Percentiles rank a stretch among this genome's conserved stretches.
These are phyloP conservation scores for Garra rufa DNA, from an alignment of 2,113 vertebrate genomes.

Conservation along the genomic window DNA sequence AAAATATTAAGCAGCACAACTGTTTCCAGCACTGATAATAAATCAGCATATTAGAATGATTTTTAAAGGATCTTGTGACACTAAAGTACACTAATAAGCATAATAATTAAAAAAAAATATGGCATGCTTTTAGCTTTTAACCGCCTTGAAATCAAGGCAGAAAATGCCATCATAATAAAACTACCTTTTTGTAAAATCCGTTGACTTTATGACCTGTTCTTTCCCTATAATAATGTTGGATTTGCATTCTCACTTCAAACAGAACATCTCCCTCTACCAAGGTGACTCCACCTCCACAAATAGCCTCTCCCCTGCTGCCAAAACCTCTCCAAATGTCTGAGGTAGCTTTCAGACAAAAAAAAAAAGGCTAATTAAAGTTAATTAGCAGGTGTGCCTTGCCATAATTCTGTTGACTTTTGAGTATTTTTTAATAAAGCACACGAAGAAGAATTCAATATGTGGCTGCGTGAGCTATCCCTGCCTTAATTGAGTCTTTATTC, in stretches of 20 bases:
- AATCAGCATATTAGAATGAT: too few relatives aligned
- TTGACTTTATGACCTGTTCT: too few relatives aligned
- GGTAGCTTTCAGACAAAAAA: constrained; percentile 52
- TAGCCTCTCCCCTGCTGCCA: constrained; percentile 42
- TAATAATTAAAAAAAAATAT: too few relatives aligned
- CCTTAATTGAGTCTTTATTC: constrained; percentile 27
- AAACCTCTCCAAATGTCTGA: constrained; percentile 44
- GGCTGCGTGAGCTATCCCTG: constrained; percentile 38
- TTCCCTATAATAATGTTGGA: too few relatives aligned
- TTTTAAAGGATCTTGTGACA: too few relatives aligned
- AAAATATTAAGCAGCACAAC: too few relatives aligned
- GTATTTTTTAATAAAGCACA: constrained; percentile 53
- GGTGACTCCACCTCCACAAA: constrained; percentile 60
- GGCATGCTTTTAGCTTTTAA: too few relatives aligned
- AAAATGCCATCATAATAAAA: too few relatives aligned
- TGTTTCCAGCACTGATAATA: too few relatives aligned
- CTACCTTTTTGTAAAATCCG: too few relatives aligned
- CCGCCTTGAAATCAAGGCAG: too few relatives aligned
- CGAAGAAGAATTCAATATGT: constrained; percentile 18
- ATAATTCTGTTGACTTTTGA: constrained; percentile 56
- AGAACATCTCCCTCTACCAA: constrained; percentile 52
- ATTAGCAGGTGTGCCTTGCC: constrained; percentile 47
- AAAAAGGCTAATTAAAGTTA: constrained; percentile 56
- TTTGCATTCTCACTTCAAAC: neutral
- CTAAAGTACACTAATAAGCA: too few relatives aligned